Base-by-base conservation (phyloP, 1,140 invertebrate genomes). In the Zophobas atratus region DNA sequence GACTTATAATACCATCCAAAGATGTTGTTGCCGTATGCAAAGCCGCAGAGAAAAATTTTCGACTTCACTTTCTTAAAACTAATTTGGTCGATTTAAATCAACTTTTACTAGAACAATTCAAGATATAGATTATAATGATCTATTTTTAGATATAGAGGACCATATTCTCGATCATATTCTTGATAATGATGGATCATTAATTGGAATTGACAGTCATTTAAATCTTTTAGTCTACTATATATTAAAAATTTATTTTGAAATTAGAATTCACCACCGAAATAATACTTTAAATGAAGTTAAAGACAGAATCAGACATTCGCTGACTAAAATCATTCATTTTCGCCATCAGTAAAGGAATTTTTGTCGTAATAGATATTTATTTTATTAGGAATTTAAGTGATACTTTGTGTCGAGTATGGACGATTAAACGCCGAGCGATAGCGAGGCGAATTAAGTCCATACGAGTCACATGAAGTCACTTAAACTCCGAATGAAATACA, bases 161-260 rank as follows among this genome's bases (percentile, higher is more conserved):
- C 70, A 71, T 46, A 46, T 71, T 46, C 49, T 71, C 3, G 32
- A 71, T 4, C 70, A 71, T 8, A 43, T 48, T 32, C 41, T 43
- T 49, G 32, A 20, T 20, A 20, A 20, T 20, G 20, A 20, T 20
- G 20, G 20, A 20, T 20, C 20, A 20, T 20, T 20, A 20, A 20
- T 20, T 20, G 20, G 20, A 20, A 20, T 71, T 34, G 34, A 71
- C n/a, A 49, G 34, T 71, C 70, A 71, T 46, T 49, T 71, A 34
- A 4, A 48, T 5, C 70, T 48, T 33, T 71, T 71, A 48, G 49
- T 71, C 5, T 48, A 71, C n/a, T 71, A n/a, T 33, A 67, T 71
- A 32, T 71, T 71, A 35, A 71, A 49, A 49, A 33, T 1, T 49
- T 72, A 72, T 51, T 51, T 72, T 32, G 34, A 0, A 33, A 72